A percentile compares a stretch with the other conserved stretches of the same genome.
Evolutionary conservation across 2,888 invertebrate genomes (phyloP).

Genomic region (Carterocephalus palaemon): DNA sequence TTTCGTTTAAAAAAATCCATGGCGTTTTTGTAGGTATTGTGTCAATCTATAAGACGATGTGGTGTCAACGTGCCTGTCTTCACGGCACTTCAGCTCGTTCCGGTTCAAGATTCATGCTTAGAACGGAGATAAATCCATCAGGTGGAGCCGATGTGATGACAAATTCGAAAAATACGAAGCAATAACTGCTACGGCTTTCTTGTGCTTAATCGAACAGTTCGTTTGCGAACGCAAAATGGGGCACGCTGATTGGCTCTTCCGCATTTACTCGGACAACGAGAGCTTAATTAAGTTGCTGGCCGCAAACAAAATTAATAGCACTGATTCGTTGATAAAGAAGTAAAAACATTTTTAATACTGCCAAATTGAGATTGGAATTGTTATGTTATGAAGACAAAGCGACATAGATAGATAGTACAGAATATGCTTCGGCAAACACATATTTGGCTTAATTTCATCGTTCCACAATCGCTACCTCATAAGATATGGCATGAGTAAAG

Average conservation of each 20-base stretch:
- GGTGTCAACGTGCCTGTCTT: too few species aligned
- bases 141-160: constrained; percentile 11
- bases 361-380: not conserved
- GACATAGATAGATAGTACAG: too few species aligned
- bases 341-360: constrained; percentile 16
- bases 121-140: constrained; percentile 19
- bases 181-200: constrained; percentile 23
- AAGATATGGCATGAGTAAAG: too few species aligned
- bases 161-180: constrained; percentile 21
- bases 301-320: constrained; percentile 20
- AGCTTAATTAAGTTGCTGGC: constrained; percentile 24
- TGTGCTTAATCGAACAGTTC: constrained; percentile 24
- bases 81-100: too few species aligned
- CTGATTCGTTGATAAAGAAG: constrained; percentile 21
- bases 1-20: too few species aligned
- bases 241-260: constrained; percentile 25
- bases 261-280: constrained; percentile 22
- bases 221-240: constrained; percentile 20
- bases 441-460: too few species aligned
- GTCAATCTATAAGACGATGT: not conserved
- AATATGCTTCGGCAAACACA: too few species aligned
- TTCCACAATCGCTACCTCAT: too few species aligned
- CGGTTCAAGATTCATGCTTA: too few species aligned
- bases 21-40: not conserved
- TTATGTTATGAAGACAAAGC: too few species aligned